Percentiles rank a stretch among this genome's conserved stretches.
phyloP scores from a whole-genome alignment of 2,797 vertebrate species.

The Alca torda region DNA sequence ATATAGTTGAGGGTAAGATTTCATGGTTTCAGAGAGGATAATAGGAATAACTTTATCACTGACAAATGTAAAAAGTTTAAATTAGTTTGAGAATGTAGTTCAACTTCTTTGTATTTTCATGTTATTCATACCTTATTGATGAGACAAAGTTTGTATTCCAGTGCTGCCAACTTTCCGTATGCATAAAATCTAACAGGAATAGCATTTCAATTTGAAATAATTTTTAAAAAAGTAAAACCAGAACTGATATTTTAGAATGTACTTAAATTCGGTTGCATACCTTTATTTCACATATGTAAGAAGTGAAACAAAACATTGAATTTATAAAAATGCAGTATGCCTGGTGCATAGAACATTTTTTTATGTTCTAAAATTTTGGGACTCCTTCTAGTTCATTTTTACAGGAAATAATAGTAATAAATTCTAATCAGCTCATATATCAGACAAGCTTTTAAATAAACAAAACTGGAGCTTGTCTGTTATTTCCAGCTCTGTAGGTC shows the following conservation, averaged over 20 bases:
- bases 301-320: neutral
- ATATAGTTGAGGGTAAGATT: neutral
- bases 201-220: neutral
- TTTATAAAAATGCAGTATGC: neutral
- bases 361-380: neutral
- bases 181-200: neutral
- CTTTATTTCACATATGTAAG: neutral
- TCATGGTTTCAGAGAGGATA: neutral
- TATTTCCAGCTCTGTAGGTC: neutral
- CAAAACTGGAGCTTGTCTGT: neutral
- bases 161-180: neutral
- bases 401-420: neutral
- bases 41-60: neutral
- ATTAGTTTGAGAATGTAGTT: neutral
- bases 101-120: neutral
- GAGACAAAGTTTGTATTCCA: neutral
- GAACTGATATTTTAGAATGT: neutral
- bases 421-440: neutral
- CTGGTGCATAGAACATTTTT: accelerated
- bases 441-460: neutral
- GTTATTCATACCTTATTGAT: neutral
- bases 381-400: neutral
- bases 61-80: neutral
- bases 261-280: neutral
- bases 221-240: neutral